These are phyloP conservation scores for Tokudaia muenninki DNA, from an alignment of 2,797 vertebrate genomes.

Conservation along the genomic window DNA sequence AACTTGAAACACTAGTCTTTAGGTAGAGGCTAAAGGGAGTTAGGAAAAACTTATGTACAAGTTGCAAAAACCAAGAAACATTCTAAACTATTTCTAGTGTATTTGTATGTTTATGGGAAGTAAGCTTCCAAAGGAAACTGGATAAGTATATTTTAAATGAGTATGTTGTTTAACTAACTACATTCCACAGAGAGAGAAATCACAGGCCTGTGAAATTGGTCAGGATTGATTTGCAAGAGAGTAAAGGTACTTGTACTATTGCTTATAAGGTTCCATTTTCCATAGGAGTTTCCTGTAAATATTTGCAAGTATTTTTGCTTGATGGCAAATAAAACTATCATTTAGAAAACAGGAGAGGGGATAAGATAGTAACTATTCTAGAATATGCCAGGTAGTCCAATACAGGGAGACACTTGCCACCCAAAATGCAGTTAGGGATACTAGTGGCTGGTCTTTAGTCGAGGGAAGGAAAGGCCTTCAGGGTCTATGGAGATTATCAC, in stretches of 20 bases:
- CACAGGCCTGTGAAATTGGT: background rate
- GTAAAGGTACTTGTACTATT: background rate
- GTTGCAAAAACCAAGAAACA: constrained; percentile 45
- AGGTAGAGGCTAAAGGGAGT: background rate
- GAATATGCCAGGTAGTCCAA: background rate
- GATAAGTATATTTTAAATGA: background rate
- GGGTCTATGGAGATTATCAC: constrained; percentile 16
- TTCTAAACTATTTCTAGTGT: background rate
- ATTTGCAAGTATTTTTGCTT: background rate
- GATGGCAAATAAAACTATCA: background rate
- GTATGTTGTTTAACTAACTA: background rate
- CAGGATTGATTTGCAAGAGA: background rate
- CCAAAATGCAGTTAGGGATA: background rate
- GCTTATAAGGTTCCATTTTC: background rate
- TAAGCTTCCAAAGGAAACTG: constrained; percentile 41
- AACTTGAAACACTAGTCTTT: background rate
- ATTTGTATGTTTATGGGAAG: background rate
- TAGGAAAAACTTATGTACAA: background rate
- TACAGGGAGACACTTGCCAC: background rate
- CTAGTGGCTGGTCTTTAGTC: background rate
- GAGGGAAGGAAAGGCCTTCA: background rate
- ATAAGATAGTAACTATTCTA: background rate
- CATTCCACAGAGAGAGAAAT: background rate
- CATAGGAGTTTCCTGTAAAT: background rate
- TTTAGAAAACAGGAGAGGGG: background rate